These are phyloP conservation scores for Nasonia oneida DNA, from an alignment of 2,888 invertebrate genomes.

Conservation along the genomic window DNA sequence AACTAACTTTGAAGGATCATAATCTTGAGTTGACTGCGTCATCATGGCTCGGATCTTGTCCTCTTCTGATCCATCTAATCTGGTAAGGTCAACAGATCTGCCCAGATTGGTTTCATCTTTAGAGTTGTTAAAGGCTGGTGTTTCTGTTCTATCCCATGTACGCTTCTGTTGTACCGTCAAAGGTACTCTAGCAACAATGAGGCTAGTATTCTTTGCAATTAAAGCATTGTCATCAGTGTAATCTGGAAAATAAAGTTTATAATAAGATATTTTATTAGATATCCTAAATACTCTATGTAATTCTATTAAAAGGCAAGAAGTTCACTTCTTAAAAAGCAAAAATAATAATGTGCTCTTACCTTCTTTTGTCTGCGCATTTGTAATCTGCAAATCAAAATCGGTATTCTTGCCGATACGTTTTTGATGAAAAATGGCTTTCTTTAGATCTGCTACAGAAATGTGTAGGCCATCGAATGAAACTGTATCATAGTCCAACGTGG, in stretches of 20 bases:
- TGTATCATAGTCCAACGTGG: conserved; percentile 96
- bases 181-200: conserved; percentile 96
- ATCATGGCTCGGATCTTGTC: conserved; percentile 99
- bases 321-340: not conserved
- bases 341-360: conserved; percentile 81
- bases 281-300: not conserved
- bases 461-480: conserved; percentile 98
- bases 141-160: conserved; percentile 84
- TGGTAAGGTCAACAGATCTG: conserved; percentile 90
- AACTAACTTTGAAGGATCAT: conserved; percentile 98
- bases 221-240: conserved; percentile 94
- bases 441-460: conserved; percentile 96
- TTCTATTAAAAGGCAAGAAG: not conserved
- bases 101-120: conserved; percentile 77
- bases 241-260: conserved; percentile 81
- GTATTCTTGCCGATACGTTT: conserved; percentile 96
- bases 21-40: conserved; percentile 97
- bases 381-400: conserved; percentile 97
- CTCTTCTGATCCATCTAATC: conserved; percentile 96
- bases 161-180: conserved; percentile 89
- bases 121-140: conserved; percentile 71
- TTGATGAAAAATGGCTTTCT: conserved; percentile 96
- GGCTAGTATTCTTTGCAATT: conserved; percentile 98
- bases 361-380: conserved; percentile 98
- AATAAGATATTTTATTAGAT: not conserved